Evolutionary conservation across 1,140 invertebrate species (phyloP).

Genomic region (Brachionus plicatilis): DNA sequence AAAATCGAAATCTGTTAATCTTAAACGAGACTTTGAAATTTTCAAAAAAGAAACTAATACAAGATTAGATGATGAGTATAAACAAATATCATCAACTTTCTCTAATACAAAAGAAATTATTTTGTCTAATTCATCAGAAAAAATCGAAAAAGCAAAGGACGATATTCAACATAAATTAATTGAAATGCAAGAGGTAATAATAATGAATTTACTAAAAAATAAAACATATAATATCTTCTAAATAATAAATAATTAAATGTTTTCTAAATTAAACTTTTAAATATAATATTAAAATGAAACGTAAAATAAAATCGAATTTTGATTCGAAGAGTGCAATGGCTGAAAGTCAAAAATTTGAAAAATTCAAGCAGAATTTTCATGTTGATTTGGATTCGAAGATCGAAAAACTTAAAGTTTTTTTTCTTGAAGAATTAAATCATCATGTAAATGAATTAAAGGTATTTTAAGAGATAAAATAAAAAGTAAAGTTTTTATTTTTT

Average conservation of each 20-base stretch:
- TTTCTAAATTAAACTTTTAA: too few relatives aligned
- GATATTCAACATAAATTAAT: not conserved
- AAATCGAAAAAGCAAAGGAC: slow-evolving; percentile 11
- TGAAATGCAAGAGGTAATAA: not conserved
- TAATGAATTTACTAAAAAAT: not conserved
- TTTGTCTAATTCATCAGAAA: not conserved
- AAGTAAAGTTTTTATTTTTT: not conserved
- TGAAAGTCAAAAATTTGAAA: not conserved
- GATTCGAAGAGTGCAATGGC: not conserved
- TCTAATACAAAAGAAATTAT: not conserved
- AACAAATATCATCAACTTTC: not conserved
- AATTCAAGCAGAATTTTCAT: not conserved
- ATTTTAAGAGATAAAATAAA: too few relatives aligned
- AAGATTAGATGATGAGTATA: not conserved
- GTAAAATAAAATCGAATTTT: not conserved
- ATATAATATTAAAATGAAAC: not conserved
- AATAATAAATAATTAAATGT: too few relatives aligned
- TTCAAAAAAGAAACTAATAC: not conserved
- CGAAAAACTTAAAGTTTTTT: not conserved
- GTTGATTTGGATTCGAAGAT: not conserved
- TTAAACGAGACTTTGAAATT: not conserved
- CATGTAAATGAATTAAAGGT: not conserved
- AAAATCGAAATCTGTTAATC: not conserved
- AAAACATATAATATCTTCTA: too few relatives aligned
- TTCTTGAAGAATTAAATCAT: not conserved